Evolutionary conservation across 2,113 vertebrate genomes (phyloP).

Genomic region (Gymnobelideus leadbeateri): DNA sequence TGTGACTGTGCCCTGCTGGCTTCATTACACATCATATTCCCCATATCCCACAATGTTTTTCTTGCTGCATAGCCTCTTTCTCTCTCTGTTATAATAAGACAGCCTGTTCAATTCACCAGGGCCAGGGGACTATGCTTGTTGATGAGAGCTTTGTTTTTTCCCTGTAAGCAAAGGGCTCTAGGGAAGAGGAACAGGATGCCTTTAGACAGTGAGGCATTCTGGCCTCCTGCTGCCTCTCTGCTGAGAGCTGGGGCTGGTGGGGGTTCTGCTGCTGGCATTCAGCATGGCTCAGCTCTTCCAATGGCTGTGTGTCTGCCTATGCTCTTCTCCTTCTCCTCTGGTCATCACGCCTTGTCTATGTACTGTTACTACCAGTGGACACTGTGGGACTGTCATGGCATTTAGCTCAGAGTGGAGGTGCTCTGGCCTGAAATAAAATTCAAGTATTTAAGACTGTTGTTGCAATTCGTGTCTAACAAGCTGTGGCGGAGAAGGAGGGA

Average conservation of each 20-base stretch:
- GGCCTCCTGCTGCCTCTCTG: conserved; percentile 56
- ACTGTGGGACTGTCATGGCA: conserved; percentile 60
- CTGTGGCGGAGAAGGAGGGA: conserved; percentile 70
- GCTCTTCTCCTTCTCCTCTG: neutral
- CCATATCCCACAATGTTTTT: conserved; percentile 19
- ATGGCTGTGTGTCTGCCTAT: neutral
- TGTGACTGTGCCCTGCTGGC: conserved; percentile 4
- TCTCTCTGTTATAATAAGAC: neutral
- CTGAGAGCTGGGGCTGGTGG: conserved; percentile 1
- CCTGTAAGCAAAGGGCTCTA: conserved; percentile 49
- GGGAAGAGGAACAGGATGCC: conserved; percentile 37
- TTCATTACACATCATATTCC: neutral
- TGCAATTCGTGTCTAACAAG: conserved; percentile 73
- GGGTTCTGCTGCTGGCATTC: accelerated
- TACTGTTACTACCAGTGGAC: conserved; percentile 18
- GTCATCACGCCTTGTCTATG: neutral
- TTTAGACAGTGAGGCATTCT: conserved; percentile 63
- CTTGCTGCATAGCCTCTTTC: neutral
- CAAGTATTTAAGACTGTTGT: conserved; percentile 64
- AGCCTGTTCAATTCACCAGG: conserved; percentile 30
- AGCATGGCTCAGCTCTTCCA: neutral
- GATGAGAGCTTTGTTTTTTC: conserved; percentile 56
- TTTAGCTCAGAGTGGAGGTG: conserved; percentile 70
- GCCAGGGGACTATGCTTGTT: neutral
- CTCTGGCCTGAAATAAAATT: conserved; percentile 83